Conservation (phyloP, 2,113 vertebrate species). For the Poeciliopsis occidentalis region DNA sequence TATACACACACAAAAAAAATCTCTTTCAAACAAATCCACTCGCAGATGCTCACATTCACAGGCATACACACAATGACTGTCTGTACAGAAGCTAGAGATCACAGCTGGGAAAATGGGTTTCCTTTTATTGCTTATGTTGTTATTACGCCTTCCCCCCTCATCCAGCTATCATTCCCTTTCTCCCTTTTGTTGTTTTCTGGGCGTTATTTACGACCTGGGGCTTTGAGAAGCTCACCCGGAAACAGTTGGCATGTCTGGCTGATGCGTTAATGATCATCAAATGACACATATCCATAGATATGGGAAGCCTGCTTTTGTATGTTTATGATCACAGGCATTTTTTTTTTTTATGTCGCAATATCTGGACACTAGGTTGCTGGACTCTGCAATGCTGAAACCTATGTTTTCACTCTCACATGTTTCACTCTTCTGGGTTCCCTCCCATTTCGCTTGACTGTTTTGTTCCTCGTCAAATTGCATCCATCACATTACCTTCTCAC, state of each 20-base stretch:
- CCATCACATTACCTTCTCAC: conserved; percentile 53
- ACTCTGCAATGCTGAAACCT: not conserved
- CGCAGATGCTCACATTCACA: conserved; percentile 20
- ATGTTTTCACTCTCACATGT: conserved; percentile 4
- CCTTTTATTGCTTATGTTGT: conserved; percentile 71
- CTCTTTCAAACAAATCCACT: not conserved
- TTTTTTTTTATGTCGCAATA: not conserved
- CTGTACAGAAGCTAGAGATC: conserved; percentile 51
- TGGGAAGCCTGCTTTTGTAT: conserved; percentile 17
- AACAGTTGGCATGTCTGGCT: conserved; percentile 32
- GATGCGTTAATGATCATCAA: conserved; percentile 49
- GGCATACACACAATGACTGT: conserved; percentile 19
- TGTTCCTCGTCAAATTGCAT: conserved; percentile 57
- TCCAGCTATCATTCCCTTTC: conserved; percentile 18
- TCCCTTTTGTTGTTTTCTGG: conserved; percentile 28
- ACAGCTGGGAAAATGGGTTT: conserved; percentile 59
- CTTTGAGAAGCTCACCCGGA: conserved; percentile 30
- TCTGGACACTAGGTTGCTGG: conserved; percentile 6
- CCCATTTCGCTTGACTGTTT: conserved; percentile 29
- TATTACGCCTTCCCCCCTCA: conserved; percentile 40
- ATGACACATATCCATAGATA: conserved; percentile 22
- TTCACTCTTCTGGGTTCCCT: conserved; percentile 15
- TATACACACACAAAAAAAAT: conserved; percentile 17
- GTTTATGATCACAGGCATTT: not conserved
- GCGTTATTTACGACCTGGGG: conserved; percentile 45